These are phyloP conservation scores for Mercenaria mercenaria DNA, from an alignment of 1,140 invertebrate genomes.

Conservation along the genomic window DNA sequence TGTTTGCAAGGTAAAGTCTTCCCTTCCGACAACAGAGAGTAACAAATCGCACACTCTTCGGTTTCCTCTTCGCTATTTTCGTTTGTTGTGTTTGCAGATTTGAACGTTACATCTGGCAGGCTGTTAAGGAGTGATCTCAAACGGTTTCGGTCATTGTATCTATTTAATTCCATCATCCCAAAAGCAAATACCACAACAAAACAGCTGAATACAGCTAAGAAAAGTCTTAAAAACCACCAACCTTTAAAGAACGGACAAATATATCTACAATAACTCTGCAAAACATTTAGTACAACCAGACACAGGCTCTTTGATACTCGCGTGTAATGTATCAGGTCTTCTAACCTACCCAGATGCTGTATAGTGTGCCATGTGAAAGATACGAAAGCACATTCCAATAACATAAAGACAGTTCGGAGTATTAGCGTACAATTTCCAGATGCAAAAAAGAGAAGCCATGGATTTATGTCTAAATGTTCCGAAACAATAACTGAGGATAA, in stretches of 20 bases:
- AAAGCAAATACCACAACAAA: not conserved
- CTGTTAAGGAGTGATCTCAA: not conserved
- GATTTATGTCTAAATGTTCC: not conserved
- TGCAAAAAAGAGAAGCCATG: slow-evolving; percentile 11
- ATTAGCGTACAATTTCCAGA: not conserved
- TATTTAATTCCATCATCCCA: not conserved
- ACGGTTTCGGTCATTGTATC: not conserved
- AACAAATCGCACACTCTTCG: not conserved
- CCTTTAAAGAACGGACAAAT: not conserved
- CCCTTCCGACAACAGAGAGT: not conserved
- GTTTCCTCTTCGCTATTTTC: not conserved
- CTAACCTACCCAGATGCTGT: not conserved
- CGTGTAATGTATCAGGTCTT: not conserved
- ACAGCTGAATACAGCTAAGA: not conserved
- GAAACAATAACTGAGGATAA: not conserved
- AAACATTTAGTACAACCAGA: not conserved
- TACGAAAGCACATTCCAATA: not conserved
- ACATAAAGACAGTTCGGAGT: not conserved
- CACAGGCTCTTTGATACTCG: not conserved
- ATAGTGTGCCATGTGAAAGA: not conserved
- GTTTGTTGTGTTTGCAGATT: not conserved
- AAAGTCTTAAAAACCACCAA: not conserved
- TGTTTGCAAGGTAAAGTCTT: not conserved
- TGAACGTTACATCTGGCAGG: not conserved
- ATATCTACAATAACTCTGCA: slow-evolving; percentile 9